Evolutionary conservation across 2,888 invertebrate genomes (phyloP), one percentile per base, ranked within the genome.

Genomic region (Drosophila sordidapex): DNA sequence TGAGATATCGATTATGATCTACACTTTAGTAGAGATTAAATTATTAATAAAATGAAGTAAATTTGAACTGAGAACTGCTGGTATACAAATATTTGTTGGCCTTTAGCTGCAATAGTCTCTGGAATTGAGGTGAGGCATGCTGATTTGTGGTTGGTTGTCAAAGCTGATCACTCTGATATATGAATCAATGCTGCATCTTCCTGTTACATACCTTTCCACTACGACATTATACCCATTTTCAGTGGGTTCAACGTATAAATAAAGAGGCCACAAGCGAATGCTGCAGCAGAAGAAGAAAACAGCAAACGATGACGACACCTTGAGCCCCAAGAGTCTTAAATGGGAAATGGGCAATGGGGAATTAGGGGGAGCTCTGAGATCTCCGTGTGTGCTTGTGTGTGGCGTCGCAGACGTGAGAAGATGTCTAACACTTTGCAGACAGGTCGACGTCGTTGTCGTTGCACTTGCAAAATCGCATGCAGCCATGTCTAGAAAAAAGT

Each of bases 371-470:
- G 63, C 25, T 59, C 61, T 18, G 58, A 33, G 62, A 36, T 43
- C 31, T 56, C n/a, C 59, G 43, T 57, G 49, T 58, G 13, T 56
- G 31, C 60, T 65, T 66, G 74, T 70, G 52, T 74, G 62, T 76
- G 73, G 81, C 69, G 77, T 74, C 76, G 77, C 74, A 69, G 90
- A 87, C 90, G 87, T 87, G 87, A 87, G 87, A 87, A 87, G 87
- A 89, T 90, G 89, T 86, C 90, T 83, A 88, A 90, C 87, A 87
- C 89, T 90, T 88, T 80, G 89, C 78, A 87, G 87, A 87, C 87
- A 89, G 74, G 70, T 70, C 80, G 83, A 79, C 82, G 81, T 74
- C 84, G 83, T 74, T 73, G 75, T 69, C 80, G 66, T 46, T 84
- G 76, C 90, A 89, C 89, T 87, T 90, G 88, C 86, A 90, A 87